phyloP scores from a whole-genome alignment of 2,888 invertebrate genomes.

The Chymomyza amoena region DNA sequence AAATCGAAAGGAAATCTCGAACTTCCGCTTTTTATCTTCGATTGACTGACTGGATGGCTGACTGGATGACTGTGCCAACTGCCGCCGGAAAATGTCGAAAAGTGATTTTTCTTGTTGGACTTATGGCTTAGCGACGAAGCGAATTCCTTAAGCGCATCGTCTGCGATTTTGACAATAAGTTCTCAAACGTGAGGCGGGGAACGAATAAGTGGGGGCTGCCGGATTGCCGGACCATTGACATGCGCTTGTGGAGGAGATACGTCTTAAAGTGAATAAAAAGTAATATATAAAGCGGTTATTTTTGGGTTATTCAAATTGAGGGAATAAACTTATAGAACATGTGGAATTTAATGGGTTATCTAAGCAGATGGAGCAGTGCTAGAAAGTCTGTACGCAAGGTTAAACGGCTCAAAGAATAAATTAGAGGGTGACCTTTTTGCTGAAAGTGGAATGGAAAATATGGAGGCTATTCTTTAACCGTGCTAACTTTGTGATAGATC shows the following conservation, averaged over 20 bases:
- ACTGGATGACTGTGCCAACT: neutral
- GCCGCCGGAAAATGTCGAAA: conserved; percentile 36
- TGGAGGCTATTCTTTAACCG: too few relatives aligned
- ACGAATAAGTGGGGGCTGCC: neutral
- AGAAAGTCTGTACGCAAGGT: too few relatives aligned
- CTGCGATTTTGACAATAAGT: conserved; percentile 53
- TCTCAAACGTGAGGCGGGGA: conserved; percentile 13
- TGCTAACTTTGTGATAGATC: too few relatives aligned
- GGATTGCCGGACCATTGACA: neutral
- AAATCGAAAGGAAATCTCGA: conserved; percentile 60
- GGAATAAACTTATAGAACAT: too few relatives aligned
- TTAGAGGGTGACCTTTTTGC: too few relatives aligned
- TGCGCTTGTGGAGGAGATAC: neutral
- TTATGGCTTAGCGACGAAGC: conserved; percentile 61
- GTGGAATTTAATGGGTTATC: too few relatives aligned
- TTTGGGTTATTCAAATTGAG: too few relatives aligned
- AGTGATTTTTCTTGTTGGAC: conserved; percentile 71
- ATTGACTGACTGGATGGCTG: neutral
- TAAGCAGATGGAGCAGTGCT: too few relatives aligned
- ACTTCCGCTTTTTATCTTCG: conserved; percentile 13
- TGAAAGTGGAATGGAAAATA: too few relatives aligned
- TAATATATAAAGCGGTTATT: too few relatives aligned
- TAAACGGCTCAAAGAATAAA: too few relatives aligned
- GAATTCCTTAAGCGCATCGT: conserved; percentile 42
- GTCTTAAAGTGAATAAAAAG: neutral